Evolutionary conservation across 2,113 vertebrate species (phyloP).

Genomic region (Reinhardtius hippoglossoides): DNA sequence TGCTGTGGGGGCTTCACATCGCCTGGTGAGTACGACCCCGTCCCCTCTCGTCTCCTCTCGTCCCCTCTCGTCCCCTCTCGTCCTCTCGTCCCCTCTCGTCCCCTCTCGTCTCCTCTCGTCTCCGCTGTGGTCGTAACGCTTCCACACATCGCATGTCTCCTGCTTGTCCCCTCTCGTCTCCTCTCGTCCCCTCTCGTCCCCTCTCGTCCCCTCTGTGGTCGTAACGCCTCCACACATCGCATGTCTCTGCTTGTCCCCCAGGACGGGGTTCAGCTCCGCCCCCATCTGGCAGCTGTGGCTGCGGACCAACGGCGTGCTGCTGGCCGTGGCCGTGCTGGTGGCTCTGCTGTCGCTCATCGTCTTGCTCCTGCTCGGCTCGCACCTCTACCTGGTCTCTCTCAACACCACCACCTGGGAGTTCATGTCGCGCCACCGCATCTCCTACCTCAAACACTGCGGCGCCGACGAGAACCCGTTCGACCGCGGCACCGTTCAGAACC

Average conservation of each 20-base stretch:
- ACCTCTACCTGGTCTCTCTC: constrained; percentile 92
- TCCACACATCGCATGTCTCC: too few species aligned
- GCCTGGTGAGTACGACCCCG: constrained; percentile 86
- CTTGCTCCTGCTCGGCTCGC: constrained; percentile 88
- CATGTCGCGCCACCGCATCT: constrained; percentile 92
- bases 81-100: too few species aligned
- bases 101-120: too few species aligned
- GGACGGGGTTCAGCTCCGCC: constrained; percentile 88
- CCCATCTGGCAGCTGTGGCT: constrained; percentile 87
- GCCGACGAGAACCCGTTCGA: constrained; percentile 91
- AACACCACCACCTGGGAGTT: constrained; percentile 99
- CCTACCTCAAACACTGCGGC: constrained; percentile 91
- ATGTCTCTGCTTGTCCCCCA: constrained; percentile 52
- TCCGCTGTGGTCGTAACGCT: too few species aligned
- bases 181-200: too few species aligned
- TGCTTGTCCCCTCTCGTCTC: neutral
- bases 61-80: too few species aligned
- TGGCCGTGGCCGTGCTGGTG: constrained; percentile 82
- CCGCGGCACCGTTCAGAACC: constrained; percentile 88
- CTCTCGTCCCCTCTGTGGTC: neutral
- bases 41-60: neutral
- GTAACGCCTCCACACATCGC: neutral
- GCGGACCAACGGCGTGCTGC: constrained; percentile 83
- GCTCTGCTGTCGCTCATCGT: constrained; percentile 81
- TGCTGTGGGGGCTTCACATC: constrained; percentile 88